These are phyloP conservation scores for Manis crassicaudata DNA, from an alignment of 2,797 vertebrate genomes.

Conservation along the genomic window DNA sequence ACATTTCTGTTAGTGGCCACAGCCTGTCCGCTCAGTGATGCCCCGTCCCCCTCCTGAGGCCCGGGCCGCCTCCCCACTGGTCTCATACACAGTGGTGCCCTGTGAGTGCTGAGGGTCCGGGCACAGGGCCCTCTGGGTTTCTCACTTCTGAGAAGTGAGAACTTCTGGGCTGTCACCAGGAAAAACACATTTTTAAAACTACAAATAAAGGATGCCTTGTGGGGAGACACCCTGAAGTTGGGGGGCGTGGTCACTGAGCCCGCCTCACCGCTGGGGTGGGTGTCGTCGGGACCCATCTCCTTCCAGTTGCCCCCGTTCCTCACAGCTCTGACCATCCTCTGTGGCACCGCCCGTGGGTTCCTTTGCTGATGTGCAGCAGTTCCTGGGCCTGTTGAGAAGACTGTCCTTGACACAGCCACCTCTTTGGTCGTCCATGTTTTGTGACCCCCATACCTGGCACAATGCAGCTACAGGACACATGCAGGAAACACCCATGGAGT, in stretches of 20 bases:
- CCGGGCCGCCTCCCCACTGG: rapidly evolving
- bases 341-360: rapidly evolving
- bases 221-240: rapidly evolving
- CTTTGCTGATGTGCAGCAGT: too few species aligned
- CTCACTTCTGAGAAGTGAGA: neutral
- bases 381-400: too few species aligned
- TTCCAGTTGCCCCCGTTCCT: rapidly evolving
- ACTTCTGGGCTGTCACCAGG: neutral
- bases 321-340: neutral
- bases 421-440: rapidly evolving
- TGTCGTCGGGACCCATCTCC: rapidly evolving
- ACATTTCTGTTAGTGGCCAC: rapidly evolving
- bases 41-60: neutral
- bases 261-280: rapidly evolving
- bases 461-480: too few species aligned
- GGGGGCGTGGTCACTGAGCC: rapidly evolving
- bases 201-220: neutral
- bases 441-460: rapidly evolving
- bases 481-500: neutral
- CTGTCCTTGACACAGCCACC: rapidly evolving
- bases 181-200: neutral
- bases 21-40: neutral
- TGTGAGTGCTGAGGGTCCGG: neutral
- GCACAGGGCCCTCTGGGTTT: neutral
- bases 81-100: too few species aligned